These are phyloP conservation scores for Drosophila mettleri DNA, from an alignment of 2,888 invertebrate genomes.

Conservation along the genomic window DNA sequence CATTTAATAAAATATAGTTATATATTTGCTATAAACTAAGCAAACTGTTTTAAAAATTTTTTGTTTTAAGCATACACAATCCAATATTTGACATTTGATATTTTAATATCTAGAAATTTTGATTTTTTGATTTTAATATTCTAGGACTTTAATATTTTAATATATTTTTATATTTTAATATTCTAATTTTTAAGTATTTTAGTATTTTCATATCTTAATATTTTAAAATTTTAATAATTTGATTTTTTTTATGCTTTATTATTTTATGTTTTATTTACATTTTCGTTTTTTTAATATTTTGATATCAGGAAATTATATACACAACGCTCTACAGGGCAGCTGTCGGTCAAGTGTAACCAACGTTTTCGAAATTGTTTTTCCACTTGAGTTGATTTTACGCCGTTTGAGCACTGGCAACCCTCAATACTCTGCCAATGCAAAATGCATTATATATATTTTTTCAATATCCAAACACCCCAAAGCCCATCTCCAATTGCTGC, in stretches of 20 bases:
- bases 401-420: conserved; percentile 37
- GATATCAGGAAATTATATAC: background rate
- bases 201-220: too few relatives aligned
- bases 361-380: conserved; percentile 12
- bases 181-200: too few relatives aligned
- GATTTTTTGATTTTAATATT: too few relatives aligned
- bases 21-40: too few relatives aligned
- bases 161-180: too few relatives aligned
- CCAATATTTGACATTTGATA: background rate
- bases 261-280: too few relatives aligned
- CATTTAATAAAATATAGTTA: too few relatives aligned
- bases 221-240: too few relatives aligned
- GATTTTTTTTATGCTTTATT: too few relatives aligned
- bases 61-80: too few relatives aligned
- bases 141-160: too few relatives aligned
- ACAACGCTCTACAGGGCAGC: conserved; percentile 10
- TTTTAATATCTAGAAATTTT: background rate
- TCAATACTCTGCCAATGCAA: conserved; percentile 42
- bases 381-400: conserved; percentile 38
- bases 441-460: conserved; percentile 38
- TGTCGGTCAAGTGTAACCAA: background rate
- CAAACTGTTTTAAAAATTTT: too few relatives aligned
- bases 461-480: conserved; percentile 12
- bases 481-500: background rate
- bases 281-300: background rate